A percentile compares a stretch with the other conserved stretches of the same genome.
phyloP scores from a whole-genome alignment of 2,797 vertebrate genomes.

The Octomys mimax region DNA sequence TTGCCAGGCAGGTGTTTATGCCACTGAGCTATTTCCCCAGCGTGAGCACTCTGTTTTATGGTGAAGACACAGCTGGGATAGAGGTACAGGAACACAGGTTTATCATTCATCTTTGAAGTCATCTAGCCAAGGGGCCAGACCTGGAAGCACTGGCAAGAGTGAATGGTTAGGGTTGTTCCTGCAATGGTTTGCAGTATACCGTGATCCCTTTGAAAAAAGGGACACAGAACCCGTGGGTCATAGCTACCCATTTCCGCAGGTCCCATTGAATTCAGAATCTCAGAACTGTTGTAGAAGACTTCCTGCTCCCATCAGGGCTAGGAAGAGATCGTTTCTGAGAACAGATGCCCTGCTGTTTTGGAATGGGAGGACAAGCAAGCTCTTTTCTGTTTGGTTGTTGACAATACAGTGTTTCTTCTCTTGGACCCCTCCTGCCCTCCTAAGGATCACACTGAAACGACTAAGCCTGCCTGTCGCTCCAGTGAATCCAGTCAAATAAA shows the following conservation, averaged over 20 bases:
- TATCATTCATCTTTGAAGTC: slow-evolving; percentile 21
- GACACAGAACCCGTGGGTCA: not conserved
- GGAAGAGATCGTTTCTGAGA: slow-evolving; percentile 11
- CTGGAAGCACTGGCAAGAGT: not conserved
- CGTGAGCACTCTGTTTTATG: not conserved
- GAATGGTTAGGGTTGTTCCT: not conserved
- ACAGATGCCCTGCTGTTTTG: slow-evolving; percentile 62
- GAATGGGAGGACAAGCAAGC: slow-evolving; percentile 77
- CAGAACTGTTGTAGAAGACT: not conserved
- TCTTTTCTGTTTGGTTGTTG: slow-evolving; percentile 85
- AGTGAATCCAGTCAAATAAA: slow-evolving; percentile 87
- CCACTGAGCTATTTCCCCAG: too few species aligned
- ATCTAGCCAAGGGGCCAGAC: not conserved
- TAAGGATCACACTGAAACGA: slow-evolving; percentile 87
- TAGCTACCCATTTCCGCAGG: not conserved
- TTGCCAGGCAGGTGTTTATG: too few species aligned
- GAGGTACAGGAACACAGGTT: not conserved
- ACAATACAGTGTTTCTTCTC: slow-evolving; percentile 78
- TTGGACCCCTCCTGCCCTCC: slow-evolving; percentile 83
- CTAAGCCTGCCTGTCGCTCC: slow-evolving; percentile 86
- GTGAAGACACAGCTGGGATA: not conserved
- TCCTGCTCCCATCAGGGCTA: not conserved
- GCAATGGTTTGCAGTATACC: not conserved
- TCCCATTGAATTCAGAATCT: not conserved
- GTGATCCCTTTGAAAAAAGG: not conserved